Evolutionary conservation across 2,797 vertebrate genomes (phyloP), one percentile per base, ranked within the genome.

Genomic region (Siniperca obscura): DNA sequence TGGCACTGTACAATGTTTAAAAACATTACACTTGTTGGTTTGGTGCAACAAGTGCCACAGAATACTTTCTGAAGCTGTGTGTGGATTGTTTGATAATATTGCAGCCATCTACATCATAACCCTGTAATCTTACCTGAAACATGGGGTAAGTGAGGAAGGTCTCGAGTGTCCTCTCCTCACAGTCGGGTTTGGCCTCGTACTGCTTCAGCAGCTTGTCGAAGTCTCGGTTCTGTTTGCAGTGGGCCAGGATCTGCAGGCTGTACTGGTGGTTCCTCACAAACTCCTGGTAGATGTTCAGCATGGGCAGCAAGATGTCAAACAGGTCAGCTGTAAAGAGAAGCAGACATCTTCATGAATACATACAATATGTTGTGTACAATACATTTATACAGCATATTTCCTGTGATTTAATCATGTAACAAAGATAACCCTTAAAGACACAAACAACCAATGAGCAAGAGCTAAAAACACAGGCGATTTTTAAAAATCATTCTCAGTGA

Each of bases 221-320:
- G 95, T 99, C 98, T 0, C 98, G 93, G 96, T 99, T 99, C 95
- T 99, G 98, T 91, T 99, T 99, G 96, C 98, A 99, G 94, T 99
- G 97, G 0, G 98, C 98, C 93, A 99, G 94, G 91, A 99, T 98
- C 96, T 99, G 98, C 92, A 99, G 96, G 93, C 98, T 99, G 96
- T 99, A 99, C 95, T 99, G 98, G 90, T 99, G 98, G 93, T 99
- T 99, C 85, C 98, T 94, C 77, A 99, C 98, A 30, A 99, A 99
- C 94, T 99, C 98, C 95, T 99, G 98, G 92, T 99, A 99, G 96
- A 99, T 99, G 95, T 99, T 99, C 79, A 99, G 96, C 98, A 99
- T 99, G 64, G 98, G 98, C 94, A 99, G 95, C 89, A 99, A 94
- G 93, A 99, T 99, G 95, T 99, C 98, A 62, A 99, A 99, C 55